These are phyloP conservation scores for Lepilemur ruficaudatus DNA, from an alignment of 2,797 vertebrate species.

Conservation along the genomic window DNA sequence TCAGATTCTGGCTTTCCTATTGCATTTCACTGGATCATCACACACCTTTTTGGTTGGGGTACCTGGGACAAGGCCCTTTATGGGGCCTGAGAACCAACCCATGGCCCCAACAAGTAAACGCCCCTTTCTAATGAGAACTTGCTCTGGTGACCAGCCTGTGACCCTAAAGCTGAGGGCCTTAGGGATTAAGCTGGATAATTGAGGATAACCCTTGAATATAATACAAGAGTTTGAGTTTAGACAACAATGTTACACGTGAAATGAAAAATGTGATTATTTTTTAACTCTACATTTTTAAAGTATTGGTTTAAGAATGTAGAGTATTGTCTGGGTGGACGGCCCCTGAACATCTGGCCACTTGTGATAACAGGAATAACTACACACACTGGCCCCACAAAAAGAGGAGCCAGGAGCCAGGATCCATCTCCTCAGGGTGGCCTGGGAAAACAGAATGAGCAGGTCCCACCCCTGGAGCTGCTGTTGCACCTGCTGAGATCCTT, in stretches of 20 bases:
- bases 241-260: neutral
- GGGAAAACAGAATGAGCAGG: neutral
- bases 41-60: neutral
- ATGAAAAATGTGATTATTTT: neutral
- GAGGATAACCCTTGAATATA: neutral
- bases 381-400: neutral
- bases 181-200: neutral
- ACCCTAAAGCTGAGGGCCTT: neutral
- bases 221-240: neutral
- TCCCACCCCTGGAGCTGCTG: neutral
- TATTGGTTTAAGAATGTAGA: too few relatives aligned
- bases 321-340: neutral
- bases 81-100: neutral
- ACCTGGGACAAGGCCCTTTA: neutral
- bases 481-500: neutral
- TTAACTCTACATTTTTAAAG: neutral
- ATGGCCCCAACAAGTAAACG: neutral
- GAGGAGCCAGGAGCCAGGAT: neutral
- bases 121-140: neutral
- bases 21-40: neutral
- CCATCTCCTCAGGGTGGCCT: neutral
- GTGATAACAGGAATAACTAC: neutral
- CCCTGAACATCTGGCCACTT: neutral
- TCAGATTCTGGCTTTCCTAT: neutral
- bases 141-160: neutral